Evolutionary conservation across 1,140 invertebrate species (phyloP), one percentile per base, ranked within the genome.

Genomic region (Caenorhabditis briggsae): DNA sequence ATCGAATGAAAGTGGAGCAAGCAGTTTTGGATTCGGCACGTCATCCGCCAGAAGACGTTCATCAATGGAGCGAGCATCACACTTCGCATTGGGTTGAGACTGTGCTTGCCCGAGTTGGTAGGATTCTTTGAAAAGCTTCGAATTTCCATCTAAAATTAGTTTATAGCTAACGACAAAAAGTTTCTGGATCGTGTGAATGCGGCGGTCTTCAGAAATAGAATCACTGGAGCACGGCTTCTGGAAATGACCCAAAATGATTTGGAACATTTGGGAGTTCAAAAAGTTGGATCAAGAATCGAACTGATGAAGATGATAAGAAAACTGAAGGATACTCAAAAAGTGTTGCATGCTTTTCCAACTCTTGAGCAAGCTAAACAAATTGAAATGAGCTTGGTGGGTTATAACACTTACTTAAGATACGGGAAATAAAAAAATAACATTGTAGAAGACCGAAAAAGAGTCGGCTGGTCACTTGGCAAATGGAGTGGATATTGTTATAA

Each of bases 211-310:
- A 61, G 89, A 59, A 86, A 91, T 84, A 56, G 87, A 82, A 91
- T 91, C 70, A 89, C 87, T 48, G 90, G 90, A 5, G 83, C 86
- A 23, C 70, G 90, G 56, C 82, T 91, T 18, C 46, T 91, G 11
- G 83, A 90, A 82, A 88, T 91, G 70, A 89, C 90, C 11, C 88
- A 89, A 56, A 89, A 89, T 55, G 90, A 91, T 87, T 85, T 91
- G 43, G 89, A 91, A 50, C 56, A 83, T 33, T 85, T 91, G 18
- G 90, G 89, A 16, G 65, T 91, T 23, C 83, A 90, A 58, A 88
- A 87, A 59, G 86, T 89, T n/a, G 85, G 88, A 41, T 84, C 88
- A 23, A 33, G 89, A 55, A 85, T 65, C 48, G 86, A 89, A 58
- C 41, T 90, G 43, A 85, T 88, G 25, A 58, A 53, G 23, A 55